Evolutionary conservation across 2,888 invertebrate genomes (phyloP), one percentile per base, ranked within the genome.

Genomic region (Branchellion lobata): DNA sequence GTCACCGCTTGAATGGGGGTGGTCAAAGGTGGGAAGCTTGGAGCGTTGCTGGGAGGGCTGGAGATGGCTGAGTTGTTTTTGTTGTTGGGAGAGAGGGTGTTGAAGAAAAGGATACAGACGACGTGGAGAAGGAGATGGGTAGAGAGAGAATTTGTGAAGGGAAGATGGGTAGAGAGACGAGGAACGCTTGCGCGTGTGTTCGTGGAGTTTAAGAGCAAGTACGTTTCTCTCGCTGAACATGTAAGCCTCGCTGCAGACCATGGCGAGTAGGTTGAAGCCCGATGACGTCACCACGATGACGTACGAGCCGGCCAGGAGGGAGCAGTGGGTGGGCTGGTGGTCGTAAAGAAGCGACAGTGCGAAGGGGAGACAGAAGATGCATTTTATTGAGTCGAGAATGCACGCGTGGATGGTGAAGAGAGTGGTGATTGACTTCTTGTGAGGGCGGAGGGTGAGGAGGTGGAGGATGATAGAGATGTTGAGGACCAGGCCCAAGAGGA

Each of bases 241-340:
- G 82, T 86, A 86, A 5, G 87, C 87, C 81, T 87, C 87, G 8
- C 87, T 85, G 79, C 87, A 87, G 31, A 87, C 85, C 86, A 87
- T 87, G 29, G 87, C 87, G 11, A 87, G 85, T 82, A 87, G 85
- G 82, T 87, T 87, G 83, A 87, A 87, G 36, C 86, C 85, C 24
- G 86, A 86, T 21, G 86, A 85, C 0, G 87, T 87, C 29, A 86
- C 84, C 11, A 87, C 83, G 77, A 87, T 84, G 78, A 87, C 86
- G 83, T 85, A 87, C 34, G 85, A 84, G 2, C 86, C 86, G 8
- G 86, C 87, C 29, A 86, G 84, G 29, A 86, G 81, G 57, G 84
- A 84, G 82, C 87, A 87, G 80, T 85, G 84, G 0, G 81, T 77
- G 1, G 86, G 86, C 71, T 84, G 84, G 5, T 82, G 81, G 80